A percentile compares a stretch with the other conserved stretches of the same genome.
These are phyloP conservation scores for Polypterus bichir DNA, from an alignment of 2,113 vertebrate genomes.

Conservation along the genomic window DNA sequence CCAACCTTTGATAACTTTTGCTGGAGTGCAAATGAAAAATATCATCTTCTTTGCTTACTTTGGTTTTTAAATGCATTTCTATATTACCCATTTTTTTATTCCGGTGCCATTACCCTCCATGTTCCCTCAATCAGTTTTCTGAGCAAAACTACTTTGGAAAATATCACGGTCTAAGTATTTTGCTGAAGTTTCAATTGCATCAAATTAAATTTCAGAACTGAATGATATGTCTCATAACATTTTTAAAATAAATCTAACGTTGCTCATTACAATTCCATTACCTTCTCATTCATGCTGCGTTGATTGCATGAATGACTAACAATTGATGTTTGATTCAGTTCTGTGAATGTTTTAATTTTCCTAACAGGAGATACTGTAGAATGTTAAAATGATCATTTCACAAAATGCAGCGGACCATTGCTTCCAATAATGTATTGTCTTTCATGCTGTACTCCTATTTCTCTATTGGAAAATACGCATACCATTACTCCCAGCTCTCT, in stretches of 20 bases:
- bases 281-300: not conserved
- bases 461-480: too few relatives aligned
- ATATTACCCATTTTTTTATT: too few relatives aligned
- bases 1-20: too few relatives aligned
- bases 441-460: not conserved
- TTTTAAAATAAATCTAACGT: not conserved
- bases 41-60: too few relatives aligned
- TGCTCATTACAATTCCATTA: not conserved
- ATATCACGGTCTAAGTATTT: not conserved
- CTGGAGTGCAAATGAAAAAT: too few relatives aligned
- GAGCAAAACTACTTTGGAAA: not conserved
- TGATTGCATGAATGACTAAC: not conserved
- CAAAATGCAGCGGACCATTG: not conserved
- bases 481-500: too few relatives aligned
- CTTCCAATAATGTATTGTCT: not conserved
- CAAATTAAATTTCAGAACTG: not conserved
- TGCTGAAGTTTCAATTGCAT: not conserved
- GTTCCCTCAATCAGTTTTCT: not conserved
- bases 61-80: too few relatives aligned
- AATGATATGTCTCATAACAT: not conserved
- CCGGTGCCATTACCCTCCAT: not conserved
- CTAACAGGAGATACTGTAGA: not conserved
- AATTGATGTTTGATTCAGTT: not conserved
- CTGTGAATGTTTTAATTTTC: not conserved
- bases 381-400: slow-evolving; percentile 2